Evolutionary conservation across 1,140 invertebrate genomes (phyloP).

Genomic region (Macrocentrus cingulum): DNA sequence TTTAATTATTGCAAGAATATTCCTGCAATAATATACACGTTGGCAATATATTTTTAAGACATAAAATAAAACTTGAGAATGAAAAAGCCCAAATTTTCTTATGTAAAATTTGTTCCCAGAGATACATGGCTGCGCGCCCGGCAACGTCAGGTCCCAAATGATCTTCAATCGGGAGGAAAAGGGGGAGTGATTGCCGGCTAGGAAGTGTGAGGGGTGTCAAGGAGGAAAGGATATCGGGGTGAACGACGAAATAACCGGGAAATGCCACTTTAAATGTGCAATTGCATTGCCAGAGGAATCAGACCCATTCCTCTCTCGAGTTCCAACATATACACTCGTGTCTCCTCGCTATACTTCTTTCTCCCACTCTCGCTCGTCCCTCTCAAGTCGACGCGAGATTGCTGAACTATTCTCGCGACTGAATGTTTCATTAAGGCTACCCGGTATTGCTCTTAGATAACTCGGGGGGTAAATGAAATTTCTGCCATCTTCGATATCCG

Average conservation of each 20-base stretch:
- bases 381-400: conserved; percentile 56
- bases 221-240: conserved; percentile 32
- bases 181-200: no score
- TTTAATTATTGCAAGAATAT: no score
- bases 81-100: no score
- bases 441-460: conserved; percentile 62
- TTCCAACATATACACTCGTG: neutral
- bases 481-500: conserved; percentile 60
- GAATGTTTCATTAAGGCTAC: conserved; percentile 61
- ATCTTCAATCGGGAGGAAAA: no score
- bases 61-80: no score
- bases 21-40: no score
- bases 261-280: conserved; percentile 59
- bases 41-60: no score
- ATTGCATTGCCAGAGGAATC: conserved; percentile 60
- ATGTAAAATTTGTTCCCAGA: no score
- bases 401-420: conserved; percentile 60
- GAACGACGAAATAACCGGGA: conserved; percentile 56
- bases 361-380: conserved; percentile 32
- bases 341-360: conserved; percentile 23
- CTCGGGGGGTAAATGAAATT: conserved; percentile 62
- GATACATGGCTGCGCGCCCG: no score
- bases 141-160: no score
- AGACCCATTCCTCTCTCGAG: conserved; percentile 51
- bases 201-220: neutral